Evolutionary conservation across 2,113 vertebrate species (phyloP).

Genomic region (Entelurus aequoreus): DNA sequence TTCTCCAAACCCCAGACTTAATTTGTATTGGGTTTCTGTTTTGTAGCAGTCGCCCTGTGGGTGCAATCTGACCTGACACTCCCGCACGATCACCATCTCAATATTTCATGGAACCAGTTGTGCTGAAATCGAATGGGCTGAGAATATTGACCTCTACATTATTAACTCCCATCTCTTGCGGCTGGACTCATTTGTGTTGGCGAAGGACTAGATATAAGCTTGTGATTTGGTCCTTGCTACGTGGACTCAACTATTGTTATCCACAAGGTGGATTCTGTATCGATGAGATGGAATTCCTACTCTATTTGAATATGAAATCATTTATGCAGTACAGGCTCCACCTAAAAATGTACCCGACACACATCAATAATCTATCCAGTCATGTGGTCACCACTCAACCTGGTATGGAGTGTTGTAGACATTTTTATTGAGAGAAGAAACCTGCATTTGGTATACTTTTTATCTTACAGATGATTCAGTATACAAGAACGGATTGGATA

Average conservation of each 20-base stretch:
- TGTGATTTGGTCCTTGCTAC: conserved; percentile 33
- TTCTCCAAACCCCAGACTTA: conserved; percentile 34
- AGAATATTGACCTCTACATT: conserved; percentile 47
- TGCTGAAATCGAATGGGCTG: conserved; percentile 34
- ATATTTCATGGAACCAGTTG: conserved; percentile 58
- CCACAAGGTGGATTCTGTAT: conserved; percentile 16
- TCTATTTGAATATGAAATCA: conserved; percentile 52
- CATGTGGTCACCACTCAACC: conserved; percentile 7
- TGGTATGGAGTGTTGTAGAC: conserved; percentile 1
- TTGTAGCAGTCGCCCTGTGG: conserved; percentile 21
- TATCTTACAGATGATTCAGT: too few species aligned
- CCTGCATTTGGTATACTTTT: too few species aligned
- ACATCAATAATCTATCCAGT: conserved; percentile 20
- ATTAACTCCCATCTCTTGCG: conserved; percentile 60
- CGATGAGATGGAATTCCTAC: conserved; percentile 37
- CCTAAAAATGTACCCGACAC: conserved; percentile 19
- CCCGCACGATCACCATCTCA: conserved; percentile 35
- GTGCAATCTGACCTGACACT: conserved; percentile 38
- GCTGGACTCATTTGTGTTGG: conserved; percentile 62
- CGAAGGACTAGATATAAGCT: conserved; percentile 53
- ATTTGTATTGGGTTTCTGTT: conserved; percentile 9
- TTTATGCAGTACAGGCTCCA: conserved; percentile 38
- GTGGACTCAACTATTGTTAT: conserved; percentile 52
- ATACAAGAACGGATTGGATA: too few species aligned
- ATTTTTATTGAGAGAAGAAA: neutral